These are phyloP conservation scores for Lucilia cuprina DNA, from an alignment of 1,140 invertebrate genomes.

Conservation along the genomic window DNA sequence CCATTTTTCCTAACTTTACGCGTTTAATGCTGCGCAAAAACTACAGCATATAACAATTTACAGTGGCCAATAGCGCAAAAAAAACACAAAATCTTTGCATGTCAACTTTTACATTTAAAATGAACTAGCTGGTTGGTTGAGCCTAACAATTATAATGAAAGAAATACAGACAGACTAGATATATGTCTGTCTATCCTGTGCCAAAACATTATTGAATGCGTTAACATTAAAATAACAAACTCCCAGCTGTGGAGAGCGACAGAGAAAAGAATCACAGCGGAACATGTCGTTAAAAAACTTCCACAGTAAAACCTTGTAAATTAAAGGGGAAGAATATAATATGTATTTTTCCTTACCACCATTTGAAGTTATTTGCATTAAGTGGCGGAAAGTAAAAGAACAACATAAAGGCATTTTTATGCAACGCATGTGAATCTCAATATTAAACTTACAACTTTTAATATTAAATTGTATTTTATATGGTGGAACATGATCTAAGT, in stretches of 20 bases:
- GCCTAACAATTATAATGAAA: no score
- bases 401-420: background rate
- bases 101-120: conserved; percentile 15
- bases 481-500: background rate
- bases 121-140: background rate
- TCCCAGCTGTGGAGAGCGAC: background rate
- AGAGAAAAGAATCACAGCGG: conserved; percentile 19
- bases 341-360: background rate
- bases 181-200: background rate
- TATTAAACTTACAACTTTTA: conserved; percentile 10
- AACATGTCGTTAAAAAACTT: conserved; percentile 19
- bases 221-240: background rate
- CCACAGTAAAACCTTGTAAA: background rate
- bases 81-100: conserved; percentile 19
- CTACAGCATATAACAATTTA: conserved; percentile 10
- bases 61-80: background rate
- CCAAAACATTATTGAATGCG: background rate
- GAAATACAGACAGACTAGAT: background rate
- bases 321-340: background rate
- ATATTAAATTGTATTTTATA: background rate
- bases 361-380: conserved; percentile 19
- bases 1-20: background rate
- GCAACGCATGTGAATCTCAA: conserved; percentile 28
- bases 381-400: conserved; percentile 13
- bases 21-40: background rate